Evolutionary conservation across 2,113 vertebrate genomes (phyloP).

Genomic region (Hylia prasina): DNA sequence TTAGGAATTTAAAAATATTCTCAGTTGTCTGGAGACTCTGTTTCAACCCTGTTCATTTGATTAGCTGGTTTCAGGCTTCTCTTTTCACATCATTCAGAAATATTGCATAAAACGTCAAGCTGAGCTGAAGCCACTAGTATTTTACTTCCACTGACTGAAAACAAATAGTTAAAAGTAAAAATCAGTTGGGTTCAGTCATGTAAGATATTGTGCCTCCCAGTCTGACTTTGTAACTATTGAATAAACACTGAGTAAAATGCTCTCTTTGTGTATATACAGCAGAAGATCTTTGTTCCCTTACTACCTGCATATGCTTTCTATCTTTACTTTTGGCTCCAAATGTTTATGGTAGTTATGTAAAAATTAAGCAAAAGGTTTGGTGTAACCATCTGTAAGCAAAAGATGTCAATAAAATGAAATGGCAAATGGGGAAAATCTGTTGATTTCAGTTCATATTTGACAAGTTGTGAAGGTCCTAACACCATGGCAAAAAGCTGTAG

Average conservation of each 20-base stretch:
- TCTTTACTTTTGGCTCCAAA: not conserved
- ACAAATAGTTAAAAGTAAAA: not conserved
- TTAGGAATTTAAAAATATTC: slow-evolving; percentile 32
- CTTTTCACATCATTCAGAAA: not conserved
- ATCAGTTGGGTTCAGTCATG: not conserved
- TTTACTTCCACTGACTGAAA: not conserved
- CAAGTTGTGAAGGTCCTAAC: not conserved
- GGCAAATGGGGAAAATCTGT: not conserved
- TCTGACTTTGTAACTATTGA: not conserved
- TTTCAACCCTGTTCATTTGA: not conserved
- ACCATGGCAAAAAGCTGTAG: not conserved
- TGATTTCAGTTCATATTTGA: not conserved
- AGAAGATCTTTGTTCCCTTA: not conserved
- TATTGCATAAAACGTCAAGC: not conserved
- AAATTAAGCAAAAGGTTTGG: not conserved
- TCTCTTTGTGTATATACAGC: not conserved
- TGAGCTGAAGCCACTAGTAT: not conserved
- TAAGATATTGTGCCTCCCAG: not conserved
- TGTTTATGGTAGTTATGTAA: not conserved
- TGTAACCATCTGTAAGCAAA: not conserved
- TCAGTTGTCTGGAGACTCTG: not conserved
- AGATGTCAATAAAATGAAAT: not conserved
- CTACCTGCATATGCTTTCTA: not conserved
- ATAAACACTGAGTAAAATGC: not conserved
- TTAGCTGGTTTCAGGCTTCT: not conserved